These are phyloP conservation scores for Drosophila subsilvestris DNA, from an alignment of 2,888 invertebrate species.

Conservation along the genomic window DNA sequence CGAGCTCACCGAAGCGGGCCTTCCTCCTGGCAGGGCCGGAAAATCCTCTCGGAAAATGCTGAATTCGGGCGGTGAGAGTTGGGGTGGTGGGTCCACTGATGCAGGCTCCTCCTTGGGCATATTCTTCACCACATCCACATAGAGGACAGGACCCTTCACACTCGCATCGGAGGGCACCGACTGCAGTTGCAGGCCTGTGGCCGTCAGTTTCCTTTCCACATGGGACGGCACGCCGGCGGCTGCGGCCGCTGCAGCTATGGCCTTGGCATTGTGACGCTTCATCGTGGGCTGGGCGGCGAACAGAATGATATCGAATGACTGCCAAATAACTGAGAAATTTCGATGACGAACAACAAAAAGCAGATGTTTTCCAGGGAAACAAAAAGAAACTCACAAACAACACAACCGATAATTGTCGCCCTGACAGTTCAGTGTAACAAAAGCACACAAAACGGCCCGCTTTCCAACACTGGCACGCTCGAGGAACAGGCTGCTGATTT, in stretches of 20 bases:
- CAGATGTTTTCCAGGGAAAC: background rate
- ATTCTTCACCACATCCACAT: constrained; percentile 67
- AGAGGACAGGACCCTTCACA: constrained; percentile 37
- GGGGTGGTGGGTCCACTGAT: constrained; percentile 17
- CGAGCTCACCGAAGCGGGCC: background rate
- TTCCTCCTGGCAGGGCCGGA: constrained; percentile 58
- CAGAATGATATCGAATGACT: background rate
- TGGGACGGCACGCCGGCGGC: constrained; percentile 27
- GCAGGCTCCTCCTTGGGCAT: constrained; percentile 28
- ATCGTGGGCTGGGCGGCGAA: constrained; percentile 23
- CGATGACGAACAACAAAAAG: constrained; percentile 4
- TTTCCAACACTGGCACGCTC: constrained; percentile 15
- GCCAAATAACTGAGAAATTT: constrained; percentile 20
- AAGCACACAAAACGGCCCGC: background rate
- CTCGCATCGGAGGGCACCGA: background rate
- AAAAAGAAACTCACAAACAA: background rate
- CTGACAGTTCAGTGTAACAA: background rate
- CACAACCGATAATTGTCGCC: background rate
- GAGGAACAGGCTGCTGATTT: background rate
- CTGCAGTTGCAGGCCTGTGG: no score
- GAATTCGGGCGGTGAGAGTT: constrained; percentile 35
- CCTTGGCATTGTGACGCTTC: constrained; percentile 55
- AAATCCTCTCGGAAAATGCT: constrained; percentile 60
- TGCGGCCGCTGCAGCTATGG: constrained; percentile 20
- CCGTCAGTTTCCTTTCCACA: background rate